These are phyloP conservation scores for Trichonephila inaurata DNA, from an alignment of 1,140 invertebrate genomes.

Conservation along the genomic window DNA sequence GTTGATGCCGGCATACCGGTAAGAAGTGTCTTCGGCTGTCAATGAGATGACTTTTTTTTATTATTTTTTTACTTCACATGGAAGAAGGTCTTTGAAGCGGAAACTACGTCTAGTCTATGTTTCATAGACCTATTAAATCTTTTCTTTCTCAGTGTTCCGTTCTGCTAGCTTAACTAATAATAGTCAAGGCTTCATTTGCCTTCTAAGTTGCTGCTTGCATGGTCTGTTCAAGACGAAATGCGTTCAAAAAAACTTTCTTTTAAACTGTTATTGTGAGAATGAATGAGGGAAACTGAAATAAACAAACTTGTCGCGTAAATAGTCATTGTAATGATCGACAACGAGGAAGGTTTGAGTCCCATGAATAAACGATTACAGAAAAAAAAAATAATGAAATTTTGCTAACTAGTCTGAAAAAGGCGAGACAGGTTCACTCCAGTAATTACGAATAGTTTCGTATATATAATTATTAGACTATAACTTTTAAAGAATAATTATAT, in stretches of 20 bases:
- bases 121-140: slow-evolving; percentile 17
- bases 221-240: not conserved
- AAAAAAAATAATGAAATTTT: too few relatives aligned
- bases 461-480: too few relatives aligned
- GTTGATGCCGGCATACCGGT: slow-evolving; percentile 9
- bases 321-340: not conserved
- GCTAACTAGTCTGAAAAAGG: too few relatives aligned
- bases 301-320: not conserved
- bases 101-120: slow-evolving; percentile 35
- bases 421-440: too few relatives aligned
- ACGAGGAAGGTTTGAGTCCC: not conserved
- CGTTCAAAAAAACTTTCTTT: slow-evolving; percentile 15
- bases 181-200: not conserved
- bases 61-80: not conserved
- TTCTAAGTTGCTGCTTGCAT: not conserved
- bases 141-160: slow-evolving; percentile 7
- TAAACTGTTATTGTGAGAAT: not conserved
- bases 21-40: slow-evolving; percentile 24
- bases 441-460: too few relatives aligned
- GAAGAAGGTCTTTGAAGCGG: slow-evolving; percentile 21
- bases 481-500: too few relatives aligned
- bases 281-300: not conserved
- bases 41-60: not conserved
- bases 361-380: not conserved
- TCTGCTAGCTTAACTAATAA: slow-evolving; percentile 46